These are phyloP conservation scores for Lacerta bilineata DNA, from an alignment of 2,797 vertebrate genomes.

Conservation along the genomic window DNA sequence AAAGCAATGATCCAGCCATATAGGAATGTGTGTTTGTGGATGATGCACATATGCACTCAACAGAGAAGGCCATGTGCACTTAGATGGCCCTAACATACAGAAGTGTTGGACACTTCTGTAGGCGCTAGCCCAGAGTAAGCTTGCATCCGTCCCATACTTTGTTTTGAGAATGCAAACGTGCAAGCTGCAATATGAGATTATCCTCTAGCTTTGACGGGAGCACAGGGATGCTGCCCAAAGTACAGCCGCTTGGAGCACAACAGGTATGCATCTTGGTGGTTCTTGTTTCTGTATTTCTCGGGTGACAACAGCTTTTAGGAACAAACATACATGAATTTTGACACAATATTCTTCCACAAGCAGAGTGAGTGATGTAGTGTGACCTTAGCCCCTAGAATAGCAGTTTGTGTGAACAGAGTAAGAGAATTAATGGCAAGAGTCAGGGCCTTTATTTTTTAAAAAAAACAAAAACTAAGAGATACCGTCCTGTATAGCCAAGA, in stretches of 20 bases:
- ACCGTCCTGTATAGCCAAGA: too few relatives aligned
- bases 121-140: background rate
- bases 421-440: background rate
- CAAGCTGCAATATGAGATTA: background rate
- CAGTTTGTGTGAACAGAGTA: constrained; percentile 2
- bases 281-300: background rate
- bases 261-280: background rate
- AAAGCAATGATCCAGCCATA: too few relatives aligned
- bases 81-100: background rate
- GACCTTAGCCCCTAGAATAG: background rate
- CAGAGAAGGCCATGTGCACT: background rate
- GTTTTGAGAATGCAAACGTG: background rate
- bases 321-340: background rate
- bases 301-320: background rate
- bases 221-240: background rate
- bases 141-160: too few relatives aligned
- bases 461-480: too few relatives aligned
- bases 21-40: background rate
- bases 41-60: background rate
- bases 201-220: background rate
- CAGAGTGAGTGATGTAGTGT: background rate
- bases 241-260: background rate
- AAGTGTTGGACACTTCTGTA: background rate
- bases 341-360: background rate
- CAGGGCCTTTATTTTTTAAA: too few relatives aligned